Conservation (phyloP, 2,797 vertebrate genomes). For the Gambelia wislizenii region DNA sequence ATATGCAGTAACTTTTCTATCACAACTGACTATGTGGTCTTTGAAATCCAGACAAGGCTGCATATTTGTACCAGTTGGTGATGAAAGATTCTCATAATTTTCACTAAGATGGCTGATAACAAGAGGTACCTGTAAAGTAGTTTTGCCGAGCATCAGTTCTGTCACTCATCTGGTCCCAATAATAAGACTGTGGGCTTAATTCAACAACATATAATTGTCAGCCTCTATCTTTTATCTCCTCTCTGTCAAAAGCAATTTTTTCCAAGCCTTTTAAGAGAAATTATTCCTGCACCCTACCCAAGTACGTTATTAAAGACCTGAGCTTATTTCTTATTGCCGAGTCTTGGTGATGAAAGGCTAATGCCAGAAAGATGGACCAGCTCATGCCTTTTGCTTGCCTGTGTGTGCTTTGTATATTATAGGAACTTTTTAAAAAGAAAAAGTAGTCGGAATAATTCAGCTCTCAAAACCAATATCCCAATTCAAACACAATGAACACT, state of each 20-base stretch:
- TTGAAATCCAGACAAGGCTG: constrained; percentile 37
- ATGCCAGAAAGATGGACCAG: constrained; percentile 74
- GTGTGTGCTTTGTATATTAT: constrained; percentile 70
- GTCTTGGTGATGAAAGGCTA: constrained; percentile 71
- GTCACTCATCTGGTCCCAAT: constrained; percentile 63
- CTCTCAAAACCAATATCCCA: constrained; percentile 69
- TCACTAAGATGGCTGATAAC: constrained; percentile 34
- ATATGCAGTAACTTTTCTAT: constrained; percentile 18
- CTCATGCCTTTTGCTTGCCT: constrained; percentile 60
- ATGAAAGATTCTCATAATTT: constrained; percentile 36
- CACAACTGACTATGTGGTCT: constrained; percentile 7
- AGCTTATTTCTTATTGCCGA: constrained; percentile 69
- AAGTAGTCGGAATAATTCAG: constrained; percentile 71
- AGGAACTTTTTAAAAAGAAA: constrained; percentile 56
- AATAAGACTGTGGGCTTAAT: constrained; percentile 59
- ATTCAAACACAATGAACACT: constrained; percentile 63
- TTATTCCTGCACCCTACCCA: constrained; percentile 62
- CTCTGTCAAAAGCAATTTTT: constrained; percentile 60
- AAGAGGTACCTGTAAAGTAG: constrained; percentile 44
- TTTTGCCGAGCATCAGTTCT: constrained; percentile 59
- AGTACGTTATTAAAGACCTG: constrained; percentile 65
- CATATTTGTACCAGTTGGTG: constrained; percentile 49
- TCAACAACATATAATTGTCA: constrained; percentile 53
- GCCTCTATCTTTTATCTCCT: constrained; percentile 60
- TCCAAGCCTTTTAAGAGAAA: constrained; percentile 65